Evolutionary conservation across 2,797 vertebrate species (phyloP), one percentile per base, ranked within the genome.

Genomic region (Kryptopterus vitreolus): DNA sequence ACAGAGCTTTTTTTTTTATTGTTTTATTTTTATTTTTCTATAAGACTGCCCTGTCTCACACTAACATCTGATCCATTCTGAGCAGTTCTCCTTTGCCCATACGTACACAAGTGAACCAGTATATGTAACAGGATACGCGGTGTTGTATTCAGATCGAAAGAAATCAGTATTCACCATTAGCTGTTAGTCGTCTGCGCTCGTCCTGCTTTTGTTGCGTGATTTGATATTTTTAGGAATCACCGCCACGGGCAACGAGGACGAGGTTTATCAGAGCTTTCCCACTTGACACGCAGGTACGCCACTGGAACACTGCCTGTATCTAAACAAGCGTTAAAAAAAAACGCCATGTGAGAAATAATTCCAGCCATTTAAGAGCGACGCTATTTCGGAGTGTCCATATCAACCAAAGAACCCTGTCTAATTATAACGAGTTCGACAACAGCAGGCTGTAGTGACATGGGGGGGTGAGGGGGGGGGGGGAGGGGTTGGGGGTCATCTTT

Each of bases 351-450:
- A 24, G 16, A 63, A 55, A 66, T 81, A 85, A 78, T 83, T 88
- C 81, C 82, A 86, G 13, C 63, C 77, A 82, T 81, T 87, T 89
- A 46, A 58, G 15, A 13, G 22, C 31, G 80, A 85, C 74, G 53
- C 53, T 76, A 82, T 85, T 78, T 70, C 20, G 82, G 80, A 81
- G 79, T 84, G 86, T 87, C 87, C 86, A 87, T 85, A 86, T 88
- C 88, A 92, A 94, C 93, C 93, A 94, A 94, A 93, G 92, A 94
- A 89, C 77, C 86, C 87, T 82, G 82, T 85, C 85, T 81, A 86
- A 89, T 78, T 83, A 87, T 74, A 85, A 87, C 82, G 84, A 89
- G 88, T 82, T 89, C 85, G 89, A 88, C 85, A 91, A 91, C 88
- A 87, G 62, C 33, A 15, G 38, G 35, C 74, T 43, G 35, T 33